Evolutionary conservation across 2,113 vertebrate genomes (phyloP), one percentile per base, ranked within the genome.

Genomic region (Ciconia stormi): DNA sequence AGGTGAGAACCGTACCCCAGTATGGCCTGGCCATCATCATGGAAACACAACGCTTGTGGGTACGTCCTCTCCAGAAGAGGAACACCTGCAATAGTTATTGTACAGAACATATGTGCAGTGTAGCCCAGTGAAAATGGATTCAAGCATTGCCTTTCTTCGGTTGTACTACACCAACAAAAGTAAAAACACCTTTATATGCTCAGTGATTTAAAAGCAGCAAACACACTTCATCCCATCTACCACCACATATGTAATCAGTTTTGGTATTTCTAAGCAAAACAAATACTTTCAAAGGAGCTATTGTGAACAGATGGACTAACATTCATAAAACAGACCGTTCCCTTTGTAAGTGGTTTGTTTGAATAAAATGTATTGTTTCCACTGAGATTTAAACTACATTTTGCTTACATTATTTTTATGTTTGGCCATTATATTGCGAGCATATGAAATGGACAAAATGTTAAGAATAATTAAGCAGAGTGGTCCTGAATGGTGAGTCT

Each of bases 381-480:
- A 58, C 34, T 76, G 94, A 97, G 65, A 90, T 94, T 96, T 94
- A 87, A 91, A 82, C 17, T 90, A 62, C 46, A 38, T 70, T 86
- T 98, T 97, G 50, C 90, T 93, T 89, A 86, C 93, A 96, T 97
- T 95, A 95, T 94, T 94, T 97, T 97, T 97, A 76, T 96, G 82
- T 90, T 96, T 92, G 62, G 47, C 70, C 74, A 89, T 97, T 89
- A 91, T 96, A 96, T 94, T 93, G 59, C 25, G 32, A 95, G 49
- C 26, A 14, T 93, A 92, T 82, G 53, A 97, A 97, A 95, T 97
- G 61, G 94, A 65, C 82, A 96, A 80, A 97, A 90, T 96, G 94
- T 95, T 97, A 96, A 78, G 87, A 97, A 95, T 96, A 96, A 98
- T 98, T 97, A 98, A 85, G 69, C 59, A 62, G 73, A 62, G 47